Evolutionary conservation across 2,888 invertebrate genomes (phyloP).

Genomic region (Chouioia cunea): DNA sequence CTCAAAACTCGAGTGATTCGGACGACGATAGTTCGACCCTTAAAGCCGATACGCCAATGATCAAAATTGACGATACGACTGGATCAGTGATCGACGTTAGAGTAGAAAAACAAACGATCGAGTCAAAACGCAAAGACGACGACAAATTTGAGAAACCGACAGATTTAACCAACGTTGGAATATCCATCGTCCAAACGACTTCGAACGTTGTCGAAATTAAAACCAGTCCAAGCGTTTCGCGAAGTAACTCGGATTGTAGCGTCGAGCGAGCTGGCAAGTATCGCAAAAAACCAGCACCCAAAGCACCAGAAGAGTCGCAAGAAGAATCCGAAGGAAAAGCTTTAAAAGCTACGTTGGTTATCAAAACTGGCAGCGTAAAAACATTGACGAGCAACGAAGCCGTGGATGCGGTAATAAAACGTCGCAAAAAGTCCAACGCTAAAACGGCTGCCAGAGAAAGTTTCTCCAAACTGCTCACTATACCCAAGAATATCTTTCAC

Average conservation of each 20-base stretch:
- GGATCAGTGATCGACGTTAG: conserved; percentile 14
- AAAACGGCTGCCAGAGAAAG: conserved; percentile 50
- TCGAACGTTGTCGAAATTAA: conserved; percentile 38
- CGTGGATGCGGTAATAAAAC: conserved; percentile 49
- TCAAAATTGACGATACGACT: background rate
- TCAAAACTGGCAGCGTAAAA: conserved; percentile 69
- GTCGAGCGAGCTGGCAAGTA: conserved; percentile 69
- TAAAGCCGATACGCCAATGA: conserved; percentile 36
- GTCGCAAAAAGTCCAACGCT: conserved; percentile 50
- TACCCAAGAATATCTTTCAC: conserved; percentile 63
- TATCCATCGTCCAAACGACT: conserved; percentile 19
- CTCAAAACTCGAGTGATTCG: conserved; percentile 29
- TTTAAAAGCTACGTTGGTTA: conserved; percentile 70
- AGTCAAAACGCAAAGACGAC: conserved; percentile 43
- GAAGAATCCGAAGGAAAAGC: conserved; percentile 55
- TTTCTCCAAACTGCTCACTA: conserved; percentile 61
- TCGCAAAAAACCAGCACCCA: conserved; percentile 71
- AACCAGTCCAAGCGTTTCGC: conserved; percentile 51
- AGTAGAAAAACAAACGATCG: background rate
- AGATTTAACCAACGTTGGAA: background rate
- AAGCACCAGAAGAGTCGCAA: conserved; percentile 61
- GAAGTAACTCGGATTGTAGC: conserved; percentile 56
- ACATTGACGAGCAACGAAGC: conserved; percentile 58
- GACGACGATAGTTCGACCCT: conserved; percentile 47
- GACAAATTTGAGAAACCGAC: conserved; percentile 58